Percentiles rank a stretch among this genome's conserved stretches.
Evolutionary conservation across 1,140 invertebrate species (phyloP).

Genomic region (Panagrolaimus sp.): DNA sequence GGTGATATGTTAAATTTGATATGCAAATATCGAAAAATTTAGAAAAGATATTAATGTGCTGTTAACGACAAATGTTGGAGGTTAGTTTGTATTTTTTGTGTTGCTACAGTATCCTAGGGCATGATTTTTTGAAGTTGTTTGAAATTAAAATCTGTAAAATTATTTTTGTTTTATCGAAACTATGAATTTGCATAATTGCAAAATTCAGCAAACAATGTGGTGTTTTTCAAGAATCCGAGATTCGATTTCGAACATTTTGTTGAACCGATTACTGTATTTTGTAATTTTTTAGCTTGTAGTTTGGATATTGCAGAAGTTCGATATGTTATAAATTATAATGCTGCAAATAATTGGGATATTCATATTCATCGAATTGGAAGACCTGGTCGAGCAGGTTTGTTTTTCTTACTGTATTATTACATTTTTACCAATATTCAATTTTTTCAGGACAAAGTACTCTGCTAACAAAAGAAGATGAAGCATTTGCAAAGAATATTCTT

Average conservation of each 20-base stretch:
- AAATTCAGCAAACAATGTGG: too few species aligned
- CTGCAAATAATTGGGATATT: slow-evolving; percentile 52
- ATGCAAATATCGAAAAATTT: not conserved
- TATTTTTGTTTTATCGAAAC: too few species aligned
- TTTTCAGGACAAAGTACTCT: not conserved
- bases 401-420: not conserved
- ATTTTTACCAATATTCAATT: not conserved
- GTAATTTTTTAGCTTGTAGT: slow-evolving; percentile 30
- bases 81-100: slow-evolving; percentile 26
- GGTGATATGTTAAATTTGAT: not conserved
- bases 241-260: too few species aligned
- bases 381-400: slow-evolving; percentile 41
- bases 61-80: slow-evolving; percentile 57
- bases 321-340: slow-evolving; percentile 56
- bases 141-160: too few species aligned
- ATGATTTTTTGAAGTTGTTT: too few species aligned
- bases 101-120: not conserved
- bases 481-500: not conserved
- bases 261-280: too few species aligned
- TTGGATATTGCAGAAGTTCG: slow-evolving; percentile 60
- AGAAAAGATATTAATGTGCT: slow-evolving; percentile 28
- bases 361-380: slow-evolving; percentile 57
- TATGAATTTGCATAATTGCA: not conserved
- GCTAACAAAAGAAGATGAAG: not conserved
- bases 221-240: too few species aligned